Conservation (phyloP, 2,888 invertebrate species). For the Ceraclea dissimilis region DNA sequence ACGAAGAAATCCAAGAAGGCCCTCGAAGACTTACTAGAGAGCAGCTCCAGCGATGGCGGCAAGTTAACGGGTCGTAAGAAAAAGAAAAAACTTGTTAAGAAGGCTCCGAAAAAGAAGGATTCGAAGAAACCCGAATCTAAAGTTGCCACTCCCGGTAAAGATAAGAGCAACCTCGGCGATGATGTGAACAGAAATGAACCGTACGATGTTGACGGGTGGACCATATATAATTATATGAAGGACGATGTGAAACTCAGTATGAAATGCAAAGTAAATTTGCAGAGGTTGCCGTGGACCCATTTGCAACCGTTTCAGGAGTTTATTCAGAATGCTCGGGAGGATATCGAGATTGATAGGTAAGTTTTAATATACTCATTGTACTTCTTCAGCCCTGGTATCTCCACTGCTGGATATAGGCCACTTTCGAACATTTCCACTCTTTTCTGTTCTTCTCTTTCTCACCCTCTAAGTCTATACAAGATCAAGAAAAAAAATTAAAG, state of each 20-base stretch:
- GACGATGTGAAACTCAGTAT: slow-evolving; percentile 5
- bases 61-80: not conserved
- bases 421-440: too few relatives aligned
- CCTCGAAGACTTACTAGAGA: slow-evolving; percentile 11
- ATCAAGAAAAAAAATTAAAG: too few relatives aligned
- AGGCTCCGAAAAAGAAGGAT: not conserved
- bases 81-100: slow-evolving; percentile 1
- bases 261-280: not conserved
- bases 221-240: slow-evolving; percentile 4
- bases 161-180: not conserved
- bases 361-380: not conserved
- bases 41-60: slow-evolving; percentile 9
- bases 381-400: too few relatives aligned
- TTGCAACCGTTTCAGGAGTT: slow-evolving; percentile 4
- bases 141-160: not conserved
- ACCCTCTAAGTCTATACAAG: too few relatives aligned
- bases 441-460: too few relatives aligned
- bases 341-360: slow-evolving; percentile 16
- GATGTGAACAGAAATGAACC: not conserved
- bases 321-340: not conserved
- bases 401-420: too few relatives aligned
- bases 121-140: not conserved
- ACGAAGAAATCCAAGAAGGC: slow-evolving; percentile 1
- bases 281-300: not conserved
- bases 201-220: not conserved